Evolutionary conservation across 1,140 invertebrate species (phyloP), one percentile per base, ranked within the genome.

Genomic region (Rhagoletis zephyria): DNA sequence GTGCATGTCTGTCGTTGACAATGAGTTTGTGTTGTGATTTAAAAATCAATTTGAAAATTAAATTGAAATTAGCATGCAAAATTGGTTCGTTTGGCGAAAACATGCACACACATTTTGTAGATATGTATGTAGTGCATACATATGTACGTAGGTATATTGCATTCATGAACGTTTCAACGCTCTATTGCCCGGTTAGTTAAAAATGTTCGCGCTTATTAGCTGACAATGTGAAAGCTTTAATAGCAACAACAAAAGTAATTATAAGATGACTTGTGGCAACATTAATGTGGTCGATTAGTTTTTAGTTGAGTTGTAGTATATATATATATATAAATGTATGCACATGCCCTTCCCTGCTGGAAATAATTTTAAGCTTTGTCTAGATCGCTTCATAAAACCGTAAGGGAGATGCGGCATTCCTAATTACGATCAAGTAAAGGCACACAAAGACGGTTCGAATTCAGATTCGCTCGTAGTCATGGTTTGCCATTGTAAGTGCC

Each of bases 31-130:
- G 74, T 56, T 81, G 74, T 81, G 74, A 81, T 81, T 81, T 81
- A n/a, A 51, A 81, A 81, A 81, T 81, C 48, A 81, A 81, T 81
- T 81, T 56, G 19, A 81, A 81, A 81, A 81, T 81, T 81, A 30
- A 81, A 81, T 81, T 81, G 51, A 81, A 81, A 81, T 81, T 81
- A 81, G 48, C 74, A 81, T 81, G 74, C 74, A 59, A 51, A 81
- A 56, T 81, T 56, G 74, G 48, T 81, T 19, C 56, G 74, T 42
- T 56, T 81, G 51, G 48, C 1, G n/a, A n/a, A 42, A 5, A 51
- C 48, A 81, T 81, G 10, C 48, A 77, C 45, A 77, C 48, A 16
- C 2, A 40, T 30, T 30, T 30, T 30, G 30, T 30, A 30, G 30
- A 30, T 30, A 30, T 30, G 30, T 30, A 30, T 30, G 30, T 30